Evolutionary conservation across 2,797 vertebrate genomes (phyloP), one percentile per base, ranked within the genome.

Genomic region (Lophius americanus): DNA sequence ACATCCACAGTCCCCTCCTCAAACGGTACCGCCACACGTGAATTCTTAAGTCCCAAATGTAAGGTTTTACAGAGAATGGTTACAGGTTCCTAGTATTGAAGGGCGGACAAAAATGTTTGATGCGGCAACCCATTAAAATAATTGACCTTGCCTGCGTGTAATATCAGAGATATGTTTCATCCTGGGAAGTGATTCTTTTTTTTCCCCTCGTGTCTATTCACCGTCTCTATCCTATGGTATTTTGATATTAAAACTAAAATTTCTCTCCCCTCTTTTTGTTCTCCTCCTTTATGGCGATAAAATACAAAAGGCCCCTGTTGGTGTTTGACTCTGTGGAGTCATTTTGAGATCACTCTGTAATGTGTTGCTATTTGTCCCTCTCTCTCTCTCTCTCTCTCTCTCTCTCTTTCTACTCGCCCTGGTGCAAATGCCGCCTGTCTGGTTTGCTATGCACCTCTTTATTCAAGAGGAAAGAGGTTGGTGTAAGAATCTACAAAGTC

Each of bases 381-480:
- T 38, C 4, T 38, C 4, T 38, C 4, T 38, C 37, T 38, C 37
- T 38, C 68, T 85, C 59, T 84, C 51, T 84, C n/a, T 93, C 90
- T 92, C 52, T 88, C 42, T 88, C 73, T 95, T 88, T 93, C 78
- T 81, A 79, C 81, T 92, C 60, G 75, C 92, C 83, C 90, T 77
- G 85, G 91, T 92, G 89, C 88, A 78, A 85, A 83, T 93, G 94
- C 92, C 83, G 92, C 92, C 92, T 93, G 85, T 93, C 91, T 94
- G 94, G 92, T 85, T 94, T 94, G 89, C 92, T 95, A 92, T 91
- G 89, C 91, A 65, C 90, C 90, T 94, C 92, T 94, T 95, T 92
- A 92, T 92, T 91, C 91, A 95, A 98, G 95, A 96, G 91, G 95
- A 95, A 95, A 93, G 95, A 97, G 96, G 96, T 98, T 96, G 94